A percentile compares a stretch with the other conserved stretches of the same genome.
Evolutionary conservation across 2,888 invertebrate genomes (phyloP).

Genomic region (Nomada goodeniana): DNA sequence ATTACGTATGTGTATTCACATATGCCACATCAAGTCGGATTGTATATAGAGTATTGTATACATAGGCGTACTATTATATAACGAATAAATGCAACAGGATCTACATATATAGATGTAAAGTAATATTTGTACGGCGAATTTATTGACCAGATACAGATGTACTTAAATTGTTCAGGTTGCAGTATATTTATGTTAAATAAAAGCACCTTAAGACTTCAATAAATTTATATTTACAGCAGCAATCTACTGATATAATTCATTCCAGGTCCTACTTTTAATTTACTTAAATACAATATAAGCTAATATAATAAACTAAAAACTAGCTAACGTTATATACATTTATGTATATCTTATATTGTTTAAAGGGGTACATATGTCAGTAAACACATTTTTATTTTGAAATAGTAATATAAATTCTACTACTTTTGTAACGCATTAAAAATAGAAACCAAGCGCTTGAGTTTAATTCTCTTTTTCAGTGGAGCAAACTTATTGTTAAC

Average conservation of each 20-base stretch:
- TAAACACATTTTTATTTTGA: too few species aligned
- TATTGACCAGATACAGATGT: constrained; percentile 53
- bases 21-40: constrained; percentile 43
- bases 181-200: constrained; percentile 60
- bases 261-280: too few species aligned
- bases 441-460: neutral
- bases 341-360: too few species aligned
- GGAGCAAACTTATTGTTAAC: too few species aligned
- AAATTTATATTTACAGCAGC: constrained; percentile 76
- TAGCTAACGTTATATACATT: too few species aligned
- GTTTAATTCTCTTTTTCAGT: too few species aligned
- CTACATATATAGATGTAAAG: constrained; percentile 58
- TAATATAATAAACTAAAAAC: too few species aligned
- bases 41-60: constrained; percentile 65
- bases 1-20: constrained; percentile 66
- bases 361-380: too few species aligned
- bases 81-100: constrained; percentile 18
- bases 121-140: constrained; percentile 63
- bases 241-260: too few species aligned
- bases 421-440: neutral
- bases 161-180: constrained; percentile 57
- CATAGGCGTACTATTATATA: constrained; percentile 37
- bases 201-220: constrained; percentile 74
- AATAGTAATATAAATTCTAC: too few species aligned
- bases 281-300: too few species aligned